Evolutionary conservation across 2,797 vertebrate genomes (phyloP), one percentile per base, ranked within the genome.

Genomic region (Salmo trutta): DNA sequence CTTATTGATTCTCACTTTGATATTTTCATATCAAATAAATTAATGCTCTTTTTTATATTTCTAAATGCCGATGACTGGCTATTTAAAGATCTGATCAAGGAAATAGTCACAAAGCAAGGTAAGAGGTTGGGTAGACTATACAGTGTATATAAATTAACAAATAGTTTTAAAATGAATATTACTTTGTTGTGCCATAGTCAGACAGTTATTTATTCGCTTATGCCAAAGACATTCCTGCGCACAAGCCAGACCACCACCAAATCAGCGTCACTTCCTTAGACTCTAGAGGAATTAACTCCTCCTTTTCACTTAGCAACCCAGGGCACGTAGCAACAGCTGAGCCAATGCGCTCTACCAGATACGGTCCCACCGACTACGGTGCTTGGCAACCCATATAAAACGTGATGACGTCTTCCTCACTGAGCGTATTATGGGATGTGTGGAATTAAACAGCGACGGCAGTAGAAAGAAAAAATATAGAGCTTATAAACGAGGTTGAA

Each of bases 391-490:
- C 96, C 96, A 93, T 92, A 90, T 89, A 92, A 91, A 91, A 96
- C 94, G 94, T 95, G 95, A 94, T 97, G 96, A 98, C 97, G 97
- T 97, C 92, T 93, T 88, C 92, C 79, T 88, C 93, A 92, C 88
- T 86, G 90, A 83, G 96, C 96, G 94, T 97, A 97, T 98, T 98
- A 98, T 98, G 97, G 97, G 95, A 95, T 98, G 95, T 94, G 92
- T 88, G 85, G 89, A 92, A 91, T 93, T 91, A 92, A 90, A 91
- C 90, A 90, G 89, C 88, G 88, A 89, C 84, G 87, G 88, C 90
- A 78, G 88, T 81, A 86, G 88, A 85, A 81, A 89, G 87, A 85
- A 81, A 85, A 24, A 24, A 81, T 77, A 86, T 66, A 76, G 77
- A 79, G 86, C 84, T 80, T 47, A 89, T 85, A 83, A 87, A 81